phyloP scores from a whole-genome alignment of 2,888 invertebrate genomes.

The Glyphotaelius pellucidus region DNA sequence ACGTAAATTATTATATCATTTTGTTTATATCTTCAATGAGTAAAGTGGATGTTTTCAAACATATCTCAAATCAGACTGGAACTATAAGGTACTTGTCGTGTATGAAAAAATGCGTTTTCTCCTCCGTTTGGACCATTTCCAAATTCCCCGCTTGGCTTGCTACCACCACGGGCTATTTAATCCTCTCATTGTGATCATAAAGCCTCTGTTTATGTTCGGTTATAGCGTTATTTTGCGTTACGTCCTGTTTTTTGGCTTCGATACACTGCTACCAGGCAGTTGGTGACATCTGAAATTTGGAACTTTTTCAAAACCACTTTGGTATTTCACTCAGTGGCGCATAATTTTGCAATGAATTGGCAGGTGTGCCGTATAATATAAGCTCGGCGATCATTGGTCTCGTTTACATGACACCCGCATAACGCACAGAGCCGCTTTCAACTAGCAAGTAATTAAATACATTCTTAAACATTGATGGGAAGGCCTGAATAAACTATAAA shows the following conservation, averaged over 20 bases:
- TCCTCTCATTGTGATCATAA: conserved; percentile 59
- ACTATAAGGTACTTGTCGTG: neutral
- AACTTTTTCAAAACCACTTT: conserved; percentile 21
- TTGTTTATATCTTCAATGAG: too few species aligned
- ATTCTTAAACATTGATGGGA: too few species aligned
- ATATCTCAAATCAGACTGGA: too few species aligned
- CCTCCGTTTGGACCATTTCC: conserved; percentile 48
- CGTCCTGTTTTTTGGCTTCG: conserved; percentile 19
- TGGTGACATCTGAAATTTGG: conserved; percentile 35
- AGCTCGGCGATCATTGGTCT: neutral
- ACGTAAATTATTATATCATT: too few species aligned
- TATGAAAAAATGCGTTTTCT: conserved; percentile 27
- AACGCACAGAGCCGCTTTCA: too few species aligned
- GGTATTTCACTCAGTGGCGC: neutral
- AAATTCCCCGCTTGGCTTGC: conserved; percentile 30
- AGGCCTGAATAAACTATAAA: too few species aligned
- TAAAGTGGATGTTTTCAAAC: too few species aligned
- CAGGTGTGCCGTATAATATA: neutral
- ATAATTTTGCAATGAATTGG: neutral
- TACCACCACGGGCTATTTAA: conserved; percentile 55
- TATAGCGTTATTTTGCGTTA: conserved; percentile 55
- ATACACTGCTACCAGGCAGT: neutral
- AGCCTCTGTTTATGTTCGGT: conserved; percentile 59
- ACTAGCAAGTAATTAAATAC: too few species aligned
- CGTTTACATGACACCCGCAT: too few species aligned